Evolutionary conservation across 2,888 invertebrate species (phyloP).

Genomic region (Drosophila koepferae): DNA sequence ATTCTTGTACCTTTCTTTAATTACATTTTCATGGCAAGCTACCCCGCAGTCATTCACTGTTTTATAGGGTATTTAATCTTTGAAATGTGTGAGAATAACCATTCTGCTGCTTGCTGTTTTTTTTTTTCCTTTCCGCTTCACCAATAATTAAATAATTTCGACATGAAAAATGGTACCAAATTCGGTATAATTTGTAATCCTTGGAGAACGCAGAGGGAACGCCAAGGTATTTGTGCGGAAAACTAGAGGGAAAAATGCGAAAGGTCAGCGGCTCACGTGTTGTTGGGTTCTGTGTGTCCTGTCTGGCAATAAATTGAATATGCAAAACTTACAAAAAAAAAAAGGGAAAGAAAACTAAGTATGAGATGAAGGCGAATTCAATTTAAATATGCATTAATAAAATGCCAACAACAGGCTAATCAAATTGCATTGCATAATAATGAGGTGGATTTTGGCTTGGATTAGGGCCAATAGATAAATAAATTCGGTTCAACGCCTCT

Average conservation of each 20-base stretch:
- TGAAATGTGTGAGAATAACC: background rate
- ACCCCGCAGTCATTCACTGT: background rate
- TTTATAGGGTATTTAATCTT: slow-evolving; percentile 3
- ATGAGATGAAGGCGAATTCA: slow-evolving; percentile 23
- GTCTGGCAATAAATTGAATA: slow-evolving; percentile 37
- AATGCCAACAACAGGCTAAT: slow-evolving; percentile 45
- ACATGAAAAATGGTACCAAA: slow-evolving; percentile 58
- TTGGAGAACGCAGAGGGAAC: slow-evolving; percentile 18
- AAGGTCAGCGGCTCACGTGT: slow-evolving; percentile 35
- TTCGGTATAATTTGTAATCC: slow-evolving; percentile 39
- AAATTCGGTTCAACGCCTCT: slow-evolving; percentile 25
- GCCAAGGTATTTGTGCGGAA: slow-evolving; percentile 14
- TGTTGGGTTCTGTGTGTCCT: background rate
- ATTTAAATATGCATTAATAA: slow-evolving; percentile 41
- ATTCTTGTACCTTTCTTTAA: background rate
- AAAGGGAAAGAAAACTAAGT: background rate
- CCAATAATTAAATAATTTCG: slow-evolving; percentile 69
- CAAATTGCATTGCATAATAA: slow-evolving; percentile 53
- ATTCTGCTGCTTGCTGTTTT: slow-evolving; percentile 13
- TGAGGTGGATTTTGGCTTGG: slow-evolving; percentile 18
- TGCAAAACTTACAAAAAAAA: slow-evolving; percentile 34
- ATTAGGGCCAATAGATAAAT: slow-evolving; percentile 24
- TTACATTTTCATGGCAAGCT: background rate
- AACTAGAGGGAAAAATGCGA: slow-evolving; percentile 14
- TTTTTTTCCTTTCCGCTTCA: slow-evolving; percentile 45